These are phyloP conservation scores for Campaea margaritaria DNA, from an alignment of 2,888 invertebrate genomes.

Conservation along the genomic window DNA sequence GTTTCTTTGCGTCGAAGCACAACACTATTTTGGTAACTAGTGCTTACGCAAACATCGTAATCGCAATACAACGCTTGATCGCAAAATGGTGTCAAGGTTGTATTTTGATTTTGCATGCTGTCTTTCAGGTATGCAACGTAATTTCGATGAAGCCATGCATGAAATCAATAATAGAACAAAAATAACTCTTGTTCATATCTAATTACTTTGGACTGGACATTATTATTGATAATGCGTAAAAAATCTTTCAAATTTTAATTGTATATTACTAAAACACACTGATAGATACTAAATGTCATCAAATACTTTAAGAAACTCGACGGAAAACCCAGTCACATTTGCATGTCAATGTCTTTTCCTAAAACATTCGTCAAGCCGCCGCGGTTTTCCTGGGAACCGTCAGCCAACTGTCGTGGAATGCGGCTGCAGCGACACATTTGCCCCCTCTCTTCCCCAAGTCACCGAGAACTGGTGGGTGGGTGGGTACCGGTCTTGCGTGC, in stretches of 20 bases:
- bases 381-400: slow-evolving; percentile 65
- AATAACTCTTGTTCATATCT: background rate
- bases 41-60: slow-evolving; percentile 5
- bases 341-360: slow-evolving; percentile 2
- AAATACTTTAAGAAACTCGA: no score
- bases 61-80: slow-evolving; percentile 3
- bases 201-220: no score
- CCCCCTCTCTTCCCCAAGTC: slow-evolving; percentile 49
- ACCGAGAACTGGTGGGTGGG: slow-evolving; percentile 51
- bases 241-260: no score
- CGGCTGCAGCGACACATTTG: slow-evolving; percentile 76
- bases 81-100: slow-evolving; percentile 21
- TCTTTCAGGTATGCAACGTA: background rate
- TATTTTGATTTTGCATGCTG: slow-evolving; percentile 11
- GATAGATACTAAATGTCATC: no score
- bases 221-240: no score
- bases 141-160: background rate
- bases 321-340: no score
- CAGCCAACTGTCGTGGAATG: slow-evolving; percentile 74
- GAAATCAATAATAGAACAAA: slow-evolving; percentile 11
- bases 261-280: no score
- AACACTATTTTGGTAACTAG: slow-evolving; percentile 12
- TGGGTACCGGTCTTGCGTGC: slow-evolving; percentile 74
- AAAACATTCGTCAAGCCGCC: slow-evolving; percentile 33
- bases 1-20: slow-evolving; percentile 1